Conservation (phyloP, 2,113 vertebrate genomes). For the Thunnus maccoyii region DNA sequence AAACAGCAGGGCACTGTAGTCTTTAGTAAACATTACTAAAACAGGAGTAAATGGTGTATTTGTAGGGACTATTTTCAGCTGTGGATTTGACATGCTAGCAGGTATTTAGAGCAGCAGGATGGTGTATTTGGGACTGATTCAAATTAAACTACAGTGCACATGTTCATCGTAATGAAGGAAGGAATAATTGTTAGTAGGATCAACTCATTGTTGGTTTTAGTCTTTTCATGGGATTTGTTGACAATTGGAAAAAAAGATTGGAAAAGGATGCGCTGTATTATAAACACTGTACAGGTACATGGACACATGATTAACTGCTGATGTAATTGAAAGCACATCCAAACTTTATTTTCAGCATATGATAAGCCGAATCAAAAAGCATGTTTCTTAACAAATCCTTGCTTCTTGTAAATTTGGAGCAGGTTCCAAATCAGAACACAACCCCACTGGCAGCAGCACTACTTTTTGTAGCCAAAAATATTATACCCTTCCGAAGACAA, state of each 20-base stretch:
- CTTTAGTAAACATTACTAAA: background rate
- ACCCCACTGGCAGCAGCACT: slow-evolving; percentile 45
- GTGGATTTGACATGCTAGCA: background rate
- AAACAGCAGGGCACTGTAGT: background rate
- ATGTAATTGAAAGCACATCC: background rate
- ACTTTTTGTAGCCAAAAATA: slow-evolving; percentile 60
- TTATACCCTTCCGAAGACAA: slow-evolving; percentile 50
- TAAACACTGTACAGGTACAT: background rate
- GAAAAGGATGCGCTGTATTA: background rate
- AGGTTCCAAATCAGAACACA: slow-evolving; percentile 49
- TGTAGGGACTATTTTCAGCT: background rate
- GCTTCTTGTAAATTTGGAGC: slow-evolving; percentile 40
- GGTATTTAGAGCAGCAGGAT: background rate
- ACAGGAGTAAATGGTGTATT: background rate
- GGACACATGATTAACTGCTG: background rate
- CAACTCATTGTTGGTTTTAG: background rate
- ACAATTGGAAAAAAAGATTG: background rate
- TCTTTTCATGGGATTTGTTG: background rate
- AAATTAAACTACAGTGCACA: background rate
- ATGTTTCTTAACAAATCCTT: slow-evolving; percentile 29
- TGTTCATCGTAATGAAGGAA: background rate
- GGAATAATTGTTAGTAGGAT: background rate
- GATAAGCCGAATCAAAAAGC: slow-evolving; percentile 24
- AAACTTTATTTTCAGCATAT: slow-evolving; percentile 6
- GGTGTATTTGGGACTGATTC: slow-evolving; percentile 1